A percentile compares a stretch with the other conserved stretches of the same genome.
Conservation (phyloP, 2,797 vertebrate genomes). For the Anniella stebbinsi region DNA sequence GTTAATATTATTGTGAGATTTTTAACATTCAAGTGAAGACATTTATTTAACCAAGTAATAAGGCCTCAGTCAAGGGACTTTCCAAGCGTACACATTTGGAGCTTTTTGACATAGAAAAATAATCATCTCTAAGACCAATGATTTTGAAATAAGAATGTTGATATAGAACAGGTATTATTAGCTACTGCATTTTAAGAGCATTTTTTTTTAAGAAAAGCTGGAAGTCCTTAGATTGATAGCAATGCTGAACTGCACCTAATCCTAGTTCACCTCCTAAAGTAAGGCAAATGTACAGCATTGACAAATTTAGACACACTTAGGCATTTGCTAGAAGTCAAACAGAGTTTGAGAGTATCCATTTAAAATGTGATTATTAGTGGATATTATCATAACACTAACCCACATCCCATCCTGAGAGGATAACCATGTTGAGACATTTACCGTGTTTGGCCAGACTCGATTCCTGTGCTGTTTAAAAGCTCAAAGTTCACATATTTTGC, state of each 20-base stretch:
- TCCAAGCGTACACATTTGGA: conserved; percentile 29
- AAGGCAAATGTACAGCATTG: neutral
- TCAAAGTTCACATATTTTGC: neutral
- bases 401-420: neutral
- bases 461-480: neutral
- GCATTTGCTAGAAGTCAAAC: neutral
- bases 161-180: conserved; percentile 34
- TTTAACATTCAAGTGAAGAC: conserved; percentile 33
- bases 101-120: conserved; percentile 41
- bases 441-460: neutral
- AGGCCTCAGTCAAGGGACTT: conserved; percentile 29
- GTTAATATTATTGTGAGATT: conserved; percentile 42
- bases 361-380: conserved; percentile 1
- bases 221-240: conserved; percentile 11
- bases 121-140: conserved; percentile 19
- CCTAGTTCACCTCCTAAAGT: neutral
- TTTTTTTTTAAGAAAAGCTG: conserved; percentile 1
- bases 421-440: neutral
- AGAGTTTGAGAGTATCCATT: conserved; percentile 8
- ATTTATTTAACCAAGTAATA: conserved; percentile 44
- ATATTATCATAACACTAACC: neutral
- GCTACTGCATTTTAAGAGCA: conserved; percentile 27
- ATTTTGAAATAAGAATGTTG: conserved; percentile 10
- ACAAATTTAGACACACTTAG: neutral
- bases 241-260: neutral